Percentiles rank a stretch among this genome's conserved stretches.
Conservation (phyloP, 2,797 vertebrate species). For the Semaprochilodus insignis region DNA sequence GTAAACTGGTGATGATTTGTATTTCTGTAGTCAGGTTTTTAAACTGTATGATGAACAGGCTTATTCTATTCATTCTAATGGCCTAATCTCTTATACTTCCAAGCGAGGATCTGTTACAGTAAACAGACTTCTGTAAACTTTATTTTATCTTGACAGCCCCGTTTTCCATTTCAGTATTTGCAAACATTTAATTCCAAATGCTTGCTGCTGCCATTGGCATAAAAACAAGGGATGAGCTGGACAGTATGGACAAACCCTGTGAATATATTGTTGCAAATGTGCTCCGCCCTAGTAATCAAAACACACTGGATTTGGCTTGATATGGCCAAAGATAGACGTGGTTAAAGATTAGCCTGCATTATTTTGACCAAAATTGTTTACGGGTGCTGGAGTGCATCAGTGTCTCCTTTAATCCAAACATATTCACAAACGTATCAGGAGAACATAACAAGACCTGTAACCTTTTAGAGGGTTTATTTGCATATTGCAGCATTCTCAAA, state of each 20-base stretch:
- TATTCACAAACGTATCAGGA: not conserved
- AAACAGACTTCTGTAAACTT: constrained; percentile 21
- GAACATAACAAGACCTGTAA: no score
- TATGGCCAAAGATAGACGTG: not conserved
- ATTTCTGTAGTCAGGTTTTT: not conserved
- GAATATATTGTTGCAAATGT: not conserved
- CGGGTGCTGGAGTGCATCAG: not conserved
- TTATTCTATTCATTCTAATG: not conserved
- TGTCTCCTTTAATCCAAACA: not conserved
- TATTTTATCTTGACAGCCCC: constrained; percentile 8
- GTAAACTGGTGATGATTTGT: not conserved
- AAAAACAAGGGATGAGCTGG: not conserved
- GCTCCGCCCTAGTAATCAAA: no score
- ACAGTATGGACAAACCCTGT: not conserved
- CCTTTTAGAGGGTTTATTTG: no score
- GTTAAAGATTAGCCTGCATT: not conserved
- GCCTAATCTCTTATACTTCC: not conserved
- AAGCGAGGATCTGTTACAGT: not conserved
- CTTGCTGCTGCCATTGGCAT: not conserved
- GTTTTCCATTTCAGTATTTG: constrained; percentile 13
- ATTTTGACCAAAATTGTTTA: not conserved
- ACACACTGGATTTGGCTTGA: no score
- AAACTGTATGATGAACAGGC: not conserved
- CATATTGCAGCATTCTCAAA: not conserved
- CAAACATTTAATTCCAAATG: constrained; percentile 2